Percentiles rank a stretch among this genome's conserved stretches.
These are phyloP conservation scores for Lasioglossum albipes DNA, from an alignment of 1,140 invertebrate genomes.

Conservation along the genomic window DNA sequence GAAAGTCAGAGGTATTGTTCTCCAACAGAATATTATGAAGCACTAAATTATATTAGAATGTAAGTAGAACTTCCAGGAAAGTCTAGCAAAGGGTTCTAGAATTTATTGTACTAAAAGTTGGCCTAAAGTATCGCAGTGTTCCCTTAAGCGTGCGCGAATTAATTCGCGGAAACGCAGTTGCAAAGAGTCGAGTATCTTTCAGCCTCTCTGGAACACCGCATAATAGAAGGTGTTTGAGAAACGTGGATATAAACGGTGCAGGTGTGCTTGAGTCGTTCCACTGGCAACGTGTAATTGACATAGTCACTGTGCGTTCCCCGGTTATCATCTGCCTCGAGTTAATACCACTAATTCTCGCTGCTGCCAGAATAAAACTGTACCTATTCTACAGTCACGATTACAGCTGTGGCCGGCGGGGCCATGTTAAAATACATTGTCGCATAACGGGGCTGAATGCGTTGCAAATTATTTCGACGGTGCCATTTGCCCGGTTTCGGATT, in stretches of 20 bases:
- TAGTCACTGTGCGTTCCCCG: slow-evolving; percentile 1
- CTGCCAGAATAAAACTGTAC: slow-evolving; percentile 17
- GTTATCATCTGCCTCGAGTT: slow-evolving; percentile 35
- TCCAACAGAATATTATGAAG: too few relatives aligned
- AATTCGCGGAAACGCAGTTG: not conserved
- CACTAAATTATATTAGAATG: too few relatives aligned
- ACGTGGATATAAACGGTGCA: slow-evolving; percentile 25
- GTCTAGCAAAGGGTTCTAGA: too few relatives aligned
- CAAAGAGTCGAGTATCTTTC: slow-evolving; percentile 27
- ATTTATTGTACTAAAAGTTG: too few relatives aligned
- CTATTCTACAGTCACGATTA: not conserved
- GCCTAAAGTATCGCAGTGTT: too few relatives aligned
- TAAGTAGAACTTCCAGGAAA: too few relatives aligned
- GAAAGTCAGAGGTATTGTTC: too few relatives aligned
- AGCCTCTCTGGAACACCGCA: not conserved
- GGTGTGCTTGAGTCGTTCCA: slow-evolving; percentile 16
- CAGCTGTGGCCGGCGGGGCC: too few relatives aligned
- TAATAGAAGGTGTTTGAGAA: slow-evolving; percentile 27
- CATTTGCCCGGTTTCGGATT: not conserved
- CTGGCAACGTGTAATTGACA: slow-evolving; percentile 38
- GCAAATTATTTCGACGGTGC: not conserved
- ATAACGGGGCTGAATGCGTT: not conserved
- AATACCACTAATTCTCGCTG: slow-evolving; percentile 27
- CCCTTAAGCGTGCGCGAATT: too few relatives aligned
- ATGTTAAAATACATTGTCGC: not conserved